Conservation (phyloP, 1,140 invertebrate species). For the Drosophila gunungcola region DNA sequence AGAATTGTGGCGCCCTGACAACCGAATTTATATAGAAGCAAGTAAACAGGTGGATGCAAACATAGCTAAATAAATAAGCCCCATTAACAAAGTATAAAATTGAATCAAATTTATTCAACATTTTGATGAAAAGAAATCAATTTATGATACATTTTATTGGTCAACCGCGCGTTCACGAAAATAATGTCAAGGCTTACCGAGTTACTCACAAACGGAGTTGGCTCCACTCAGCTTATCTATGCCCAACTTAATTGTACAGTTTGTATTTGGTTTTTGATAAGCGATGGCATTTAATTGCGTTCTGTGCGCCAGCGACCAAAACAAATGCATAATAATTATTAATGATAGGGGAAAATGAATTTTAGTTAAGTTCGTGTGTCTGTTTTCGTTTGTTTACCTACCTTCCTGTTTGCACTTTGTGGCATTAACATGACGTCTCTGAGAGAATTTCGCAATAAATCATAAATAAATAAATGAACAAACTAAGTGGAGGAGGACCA, state of each 20-base stretch:
- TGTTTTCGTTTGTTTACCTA: conserved; percentile 21
- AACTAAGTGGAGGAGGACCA: conserved; percentile 2
- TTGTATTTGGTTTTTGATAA: conserved; percentile 49
- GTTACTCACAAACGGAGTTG: background rate
- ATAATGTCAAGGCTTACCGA: conserved; percentile 46
- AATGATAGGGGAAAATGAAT: conserved; percentile 28
- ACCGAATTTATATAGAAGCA: conserved; percentile 7
- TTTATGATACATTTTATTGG: conserved; percentile 26
- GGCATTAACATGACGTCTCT: conserved; percentile 36
- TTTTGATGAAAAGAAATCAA: conserved; percentile 40
- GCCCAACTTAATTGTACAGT: conserved; percentile 17
- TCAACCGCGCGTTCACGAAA: conserved; percentile 23
- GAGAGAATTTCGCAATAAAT: conserved; percentile 33
- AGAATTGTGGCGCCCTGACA: conserved; percentile 10
- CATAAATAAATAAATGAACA: conserved; percentile 35
- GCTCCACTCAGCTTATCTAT: conserved; percentile 17
- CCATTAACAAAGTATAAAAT: background rate
- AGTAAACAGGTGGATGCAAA: conserved; percentile 16
- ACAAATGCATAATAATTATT: conserved; percentile 54
- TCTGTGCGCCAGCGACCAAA: conserved; percentile 24
- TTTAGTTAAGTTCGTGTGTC: conserved; percentile 41
- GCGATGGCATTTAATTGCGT: conserved; percentile 42
- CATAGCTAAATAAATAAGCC: conserved; percentile 14
- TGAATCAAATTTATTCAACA: conserved; percentile 31
- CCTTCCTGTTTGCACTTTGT: conserved; percentile 14